Percentiles rank a stretch among this genome's conserved stretches.
Conservation (phyloP, 1,140 invertebrate species). For the Drosophila tropicalis region DNA sequence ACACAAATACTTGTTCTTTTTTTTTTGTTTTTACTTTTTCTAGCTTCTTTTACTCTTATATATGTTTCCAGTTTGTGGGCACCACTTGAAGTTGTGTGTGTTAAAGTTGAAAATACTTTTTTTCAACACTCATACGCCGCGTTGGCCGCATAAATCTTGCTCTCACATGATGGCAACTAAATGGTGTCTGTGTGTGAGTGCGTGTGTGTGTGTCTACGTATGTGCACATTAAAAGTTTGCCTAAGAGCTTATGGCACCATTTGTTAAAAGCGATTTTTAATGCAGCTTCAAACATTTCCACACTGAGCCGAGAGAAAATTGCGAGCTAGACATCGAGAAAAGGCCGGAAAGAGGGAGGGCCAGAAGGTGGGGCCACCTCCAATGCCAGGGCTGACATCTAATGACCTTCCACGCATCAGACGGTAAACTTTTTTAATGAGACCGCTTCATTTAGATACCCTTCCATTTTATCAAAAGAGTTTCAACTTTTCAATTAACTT, state of each 20-base stretch:
- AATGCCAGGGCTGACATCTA: constrained; percentile 64
- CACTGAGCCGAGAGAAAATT: not conserved
- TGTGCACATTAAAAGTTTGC: constrained; percentile 75
- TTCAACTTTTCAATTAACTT: constrained; percentile 13
- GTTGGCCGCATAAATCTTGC: constrained; percentile 70
- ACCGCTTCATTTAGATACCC: constrained; percentile 44
- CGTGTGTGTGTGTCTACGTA: constrained; percentile 26
- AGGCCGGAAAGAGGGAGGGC: not conserved
- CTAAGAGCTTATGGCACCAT: constrained; percentile 78
- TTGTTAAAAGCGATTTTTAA: constrained; percentile 80
- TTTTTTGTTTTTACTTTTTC: not conserved
- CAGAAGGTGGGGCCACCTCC: constrained; percentile 4
- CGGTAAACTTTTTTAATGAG: constrained; percentile 66
- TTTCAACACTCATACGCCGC: constrained; percentile 59
- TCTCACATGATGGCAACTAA: constrained; percentile 33
- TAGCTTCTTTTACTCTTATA: not conserved
- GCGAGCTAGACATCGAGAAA: not conserved
- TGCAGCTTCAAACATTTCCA: constrained; percentile 64
- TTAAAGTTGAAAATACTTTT: constrained; percentile 66
- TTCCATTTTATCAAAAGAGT: constrained; percentile 8
- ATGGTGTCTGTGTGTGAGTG: constrained; percentile 11
- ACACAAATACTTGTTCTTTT: constrained; percentile 49
- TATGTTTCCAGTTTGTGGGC: constrained; percentile 16
- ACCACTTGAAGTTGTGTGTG: constrained; percentile 36
- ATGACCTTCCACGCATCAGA: constrained; percentile 63